Evolutionary conservation across 2,797 vertebrate species (phyloP).

Genomic region (Poliocrania exsul): DNA sequence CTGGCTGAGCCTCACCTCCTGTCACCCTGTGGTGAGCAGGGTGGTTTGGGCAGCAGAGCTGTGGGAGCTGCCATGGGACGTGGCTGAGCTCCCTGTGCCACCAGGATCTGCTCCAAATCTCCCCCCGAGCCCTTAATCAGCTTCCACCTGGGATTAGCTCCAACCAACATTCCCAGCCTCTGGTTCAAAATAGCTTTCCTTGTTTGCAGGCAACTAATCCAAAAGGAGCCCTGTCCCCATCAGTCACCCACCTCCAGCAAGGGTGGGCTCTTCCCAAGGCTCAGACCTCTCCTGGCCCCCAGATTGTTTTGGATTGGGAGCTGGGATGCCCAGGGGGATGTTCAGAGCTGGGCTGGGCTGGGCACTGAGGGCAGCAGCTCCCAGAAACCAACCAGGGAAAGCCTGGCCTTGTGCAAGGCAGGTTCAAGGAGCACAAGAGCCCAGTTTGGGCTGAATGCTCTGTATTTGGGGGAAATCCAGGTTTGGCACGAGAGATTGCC

Average conservation of each 20-base stretch:
- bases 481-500: not conserved
- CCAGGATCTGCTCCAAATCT: slow-evolving; percentile 25
- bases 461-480: rapidly evolving
- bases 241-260: not conserved
- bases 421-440: not conserved
- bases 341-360: not conserved
- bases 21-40: rapidly evolving
- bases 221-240: not conserved
- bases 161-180: slow-evolving; percentile 55
- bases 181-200: slow-evolving; percentile 55
- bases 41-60: not conserved
- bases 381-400: not conserved
- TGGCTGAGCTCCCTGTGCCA: not conserved
- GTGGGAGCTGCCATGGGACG: rapidly evolving
- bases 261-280: not conserved
- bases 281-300: not conserved
- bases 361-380: rapidly evolving
- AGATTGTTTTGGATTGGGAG: not conserved
- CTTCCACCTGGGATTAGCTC: slow-evolving; percentile 60
- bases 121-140: slow-evolving; percentile 51
- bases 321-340: rapidly evolving
- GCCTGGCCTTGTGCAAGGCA: not conserved
- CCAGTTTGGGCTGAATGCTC: not conserved
- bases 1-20: not conserved
- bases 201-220: not conserved